Conservation (phyloP, 1,140 invertebrate species). For the Drosophila novamexicana region DNA sequence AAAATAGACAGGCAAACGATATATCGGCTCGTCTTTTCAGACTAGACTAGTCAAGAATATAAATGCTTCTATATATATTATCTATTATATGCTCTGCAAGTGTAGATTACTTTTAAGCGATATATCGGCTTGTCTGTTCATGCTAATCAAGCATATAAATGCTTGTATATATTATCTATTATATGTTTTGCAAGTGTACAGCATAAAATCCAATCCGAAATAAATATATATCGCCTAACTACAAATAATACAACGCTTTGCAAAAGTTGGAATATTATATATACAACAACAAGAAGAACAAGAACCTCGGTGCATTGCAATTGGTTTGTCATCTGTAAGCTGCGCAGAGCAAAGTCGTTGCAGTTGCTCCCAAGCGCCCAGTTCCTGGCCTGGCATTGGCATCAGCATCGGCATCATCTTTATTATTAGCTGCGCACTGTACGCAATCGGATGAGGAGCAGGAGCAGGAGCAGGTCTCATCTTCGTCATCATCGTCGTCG, state of each 20-base stretch:
- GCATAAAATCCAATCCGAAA: too few species aligned
- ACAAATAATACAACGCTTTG: neutral
- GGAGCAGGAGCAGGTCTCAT: constrained; percentile 10
- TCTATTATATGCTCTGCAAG: too few species aligned
- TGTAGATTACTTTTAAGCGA: too few species aligned
- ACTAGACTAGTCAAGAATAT: too few species aligned
- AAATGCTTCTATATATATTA: too few species aligned
- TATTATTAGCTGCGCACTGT: constrained; percentile 37
- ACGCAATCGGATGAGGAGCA: constrained; percentile 47
- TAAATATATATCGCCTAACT: too few species aligned
- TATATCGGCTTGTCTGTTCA: too few species aligned
- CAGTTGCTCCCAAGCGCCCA: constrained; percentile 15
- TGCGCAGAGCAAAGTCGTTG: constrained; percentile 33
- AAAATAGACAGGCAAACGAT: too few species aligned
- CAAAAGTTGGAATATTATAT: constrained; percentile 8
- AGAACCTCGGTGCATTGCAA: constrained; percentile 73
- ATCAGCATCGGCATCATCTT: constrained; percentile 8
- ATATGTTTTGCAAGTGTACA: too few species aligned
- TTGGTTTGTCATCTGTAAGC: constrained; percentile 68
- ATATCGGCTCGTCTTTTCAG: too few species aligned
- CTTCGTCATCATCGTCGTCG: constrained; percentile 3
- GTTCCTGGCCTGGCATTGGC: constrained; percentile 4
- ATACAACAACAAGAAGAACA: constrained; percentile 71
- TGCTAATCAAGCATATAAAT: too few species aligned
- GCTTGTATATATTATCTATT: too few species aligned